Evolutionary conservation across 1,140 invertebrate species (phyloP), one percentile per base, ranked within the genome.

Genomic region (Drosophila kepulauana): DNA sequence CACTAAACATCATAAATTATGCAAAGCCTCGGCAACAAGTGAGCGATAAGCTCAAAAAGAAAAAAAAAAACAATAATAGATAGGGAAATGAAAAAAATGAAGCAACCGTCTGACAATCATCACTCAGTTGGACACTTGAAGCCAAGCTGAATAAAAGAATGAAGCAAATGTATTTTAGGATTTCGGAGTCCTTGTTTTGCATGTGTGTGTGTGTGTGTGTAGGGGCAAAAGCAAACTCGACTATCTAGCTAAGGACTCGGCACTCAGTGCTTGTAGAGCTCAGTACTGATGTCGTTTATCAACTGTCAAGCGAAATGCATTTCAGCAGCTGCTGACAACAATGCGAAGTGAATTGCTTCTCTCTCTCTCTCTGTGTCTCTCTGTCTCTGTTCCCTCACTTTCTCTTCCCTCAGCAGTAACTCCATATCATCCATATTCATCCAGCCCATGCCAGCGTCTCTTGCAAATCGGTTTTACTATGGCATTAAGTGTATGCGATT

Each of bases 1-100:
- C 85, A 65, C 67, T 67, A 84, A 78, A 81, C 70, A 88, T 88
- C 80, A 88, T 88, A 88, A 88, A 88, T 89, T 89, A 88, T 88
- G 80, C 85, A 88, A 88, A 89, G 74, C 70, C 78, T 5, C 48
- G 49, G 84, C 84, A 88, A 88, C 84, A 88, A 88, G 84, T 88
- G 80, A 48, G 66, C 74, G 70, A 84, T 88, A 89, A 88, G 76
- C 72, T 57, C 4, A 35, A 35, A 43, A 13, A 33, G 33, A 16
- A 48, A 28, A 74, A 25, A 28, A 11, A 54, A 38, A 57, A 10
- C 35, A 13, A 46, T 11, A 11, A 33, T 35, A 28, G 10, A 46
- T 38, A n/a, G 41, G 41, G n/a, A 20, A 62, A 45, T 25, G n/a
- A 28, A 15, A 48, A 28, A 56, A 51, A 33, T 65, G 56, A 41